phyloP scores from a whole-genome alignment of 2,888 invertebrate genomes.

The Xanthia icteritia region DNA sequence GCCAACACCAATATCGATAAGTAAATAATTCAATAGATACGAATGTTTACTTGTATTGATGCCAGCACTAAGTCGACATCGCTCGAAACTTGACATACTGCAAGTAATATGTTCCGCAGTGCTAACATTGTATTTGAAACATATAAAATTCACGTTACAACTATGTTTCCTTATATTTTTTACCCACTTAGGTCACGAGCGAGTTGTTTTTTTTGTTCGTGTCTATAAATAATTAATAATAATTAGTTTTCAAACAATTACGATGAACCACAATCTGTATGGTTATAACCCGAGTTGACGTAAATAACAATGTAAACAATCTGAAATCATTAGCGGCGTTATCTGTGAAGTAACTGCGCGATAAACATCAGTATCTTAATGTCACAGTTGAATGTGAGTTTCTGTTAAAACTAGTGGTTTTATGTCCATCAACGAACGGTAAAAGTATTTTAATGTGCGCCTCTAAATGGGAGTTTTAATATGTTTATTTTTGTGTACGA shows the following conservation, averaged over 20 bases:
- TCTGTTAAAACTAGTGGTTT: constrained; percentile 60
- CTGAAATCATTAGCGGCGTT: constrained; percentile 58
- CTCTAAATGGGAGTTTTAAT: constrained; percentile 54
- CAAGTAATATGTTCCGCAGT: constrained; percentile 28
- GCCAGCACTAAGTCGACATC: constrained; percentile 27
- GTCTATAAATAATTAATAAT: constrained; percentile 45
- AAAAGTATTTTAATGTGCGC: constrained; percentile 53
- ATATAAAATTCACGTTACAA: constrained; percentile 29
- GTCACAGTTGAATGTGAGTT: constrained; percentile 65
- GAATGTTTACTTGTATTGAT: constrained; percentile 38
- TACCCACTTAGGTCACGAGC: constrained; percentile 37
- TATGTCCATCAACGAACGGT: constrained; percentile 46
- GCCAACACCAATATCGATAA: constrained; percentile 26
- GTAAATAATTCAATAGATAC: constrained; percentile 42
- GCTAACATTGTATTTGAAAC: constrained; percentile 31
- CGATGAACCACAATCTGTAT: constrained; percentile 46
- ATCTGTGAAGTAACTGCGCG: constrained; percentile 59
- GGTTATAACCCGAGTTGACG: constrained; percentile 57
- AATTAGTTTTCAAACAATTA: constrained; percentile 50
- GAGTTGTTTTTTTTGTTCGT: constrained; percentile 43
- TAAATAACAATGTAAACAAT: constrained; percentile 62
- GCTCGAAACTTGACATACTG: constrained; percentile 18
- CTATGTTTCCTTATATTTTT: constrained; percentile 42
- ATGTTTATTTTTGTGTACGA: constrained; percentile 43
- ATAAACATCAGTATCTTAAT: constrained; percentile 63